Conservation (phyloP, 2,797 vertebrate species). For the Siniperca obscura region DNA sequence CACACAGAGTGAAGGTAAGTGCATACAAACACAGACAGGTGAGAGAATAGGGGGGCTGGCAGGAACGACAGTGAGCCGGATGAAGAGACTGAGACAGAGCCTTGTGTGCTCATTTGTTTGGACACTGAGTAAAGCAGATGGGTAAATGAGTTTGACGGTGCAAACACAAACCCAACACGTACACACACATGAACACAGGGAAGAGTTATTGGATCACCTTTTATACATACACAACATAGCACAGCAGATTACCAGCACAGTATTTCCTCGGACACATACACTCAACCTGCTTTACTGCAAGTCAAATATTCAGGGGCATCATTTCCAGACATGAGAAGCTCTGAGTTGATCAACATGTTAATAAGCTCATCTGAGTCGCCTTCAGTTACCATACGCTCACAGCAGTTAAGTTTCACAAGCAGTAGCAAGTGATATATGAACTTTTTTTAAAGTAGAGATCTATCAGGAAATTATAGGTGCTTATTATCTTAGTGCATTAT, state of each 20-base stretch:
- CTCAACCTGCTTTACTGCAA: neutral
- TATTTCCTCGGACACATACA: neutral
- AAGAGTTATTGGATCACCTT: conserved; percentile 19
- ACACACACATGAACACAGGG: neutral
- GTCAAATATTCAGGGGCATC: conserved; percentile 4
- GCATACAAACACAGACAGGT: conserved; percentile 41
- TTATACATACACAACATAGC: conserved; percentile 16
- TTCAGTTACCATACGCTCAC: neutral
- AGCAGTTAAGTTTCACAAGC: neutral
- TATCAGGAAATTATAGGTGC: too few species aligned
- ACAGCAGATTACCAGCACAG: conserved; percentile 1
- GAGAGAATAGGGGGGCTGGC: conserved; percentile 12
- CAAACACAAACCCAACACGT: conserved; percentile 37
- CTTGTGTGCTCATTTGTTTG: conserved; percentile 39
- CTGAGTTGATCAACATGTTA: neutral
- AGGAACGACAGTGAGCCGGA: conserved; percentile 15
- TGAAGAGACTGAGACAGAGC: neutral
- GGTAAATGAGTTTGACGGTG: conserved; percentile 32
- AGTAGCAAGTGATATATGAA: neutral
- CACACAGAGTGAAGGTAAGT: conserved; percentile 32
- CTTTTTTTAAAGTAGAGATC: too few species aligned
- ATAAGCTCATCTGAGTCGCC: neutral
- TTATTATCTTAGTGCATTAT: too few species aligned
- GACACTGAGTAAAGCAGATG: conserved; percentile 33
- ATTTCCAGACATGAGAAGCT: neutral